Percentiles rank a stretch among this genome's conserved stretches.
Conservation (phyloP, 2,113 vertebrate species). For the Pelobates fuscus region DNA sequence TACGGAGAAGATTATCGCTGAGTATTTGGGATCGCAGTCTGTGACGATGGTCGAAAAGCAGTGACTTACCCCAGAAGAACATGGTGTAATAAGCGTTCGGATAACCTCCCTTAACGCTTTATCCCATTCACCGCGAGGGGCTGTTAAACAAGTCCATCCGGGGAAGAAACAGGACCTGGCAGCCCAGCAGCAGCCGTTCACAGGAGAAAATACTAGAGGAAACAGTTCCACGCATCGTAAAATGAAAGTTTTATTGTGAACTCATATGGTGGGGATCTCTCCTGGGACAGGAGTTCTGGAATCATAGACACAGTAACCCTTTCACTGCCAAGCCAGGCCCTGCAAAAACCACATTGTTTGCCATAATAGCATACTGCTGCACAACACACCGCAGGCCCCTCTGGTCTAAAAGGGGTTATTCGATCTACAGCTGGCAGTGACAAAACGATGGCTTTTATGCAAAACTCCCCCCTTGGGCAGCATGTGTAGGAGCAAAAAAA, state of each 20-base stretch:
- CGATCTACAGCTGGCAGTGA: constrained; percentile 7
- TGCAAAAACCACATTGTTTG: constrained; percentile 4
- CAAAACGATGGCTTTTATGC: constrained; percentile 12
- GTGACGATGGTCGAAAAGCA: background rate
- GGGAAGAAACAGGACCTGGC: constrained; percentile 32
- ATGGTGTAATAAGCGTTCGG: constrained; percentile 17
- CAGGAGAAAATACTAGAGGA: constrained; percentile 46
- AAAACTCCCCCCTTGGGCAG: background rate
- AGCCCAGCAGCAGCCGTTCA: constrained; percentile 40
- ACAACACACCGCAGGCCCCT: background rate
- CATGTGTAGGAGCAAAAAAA: constrained; percentile 18
- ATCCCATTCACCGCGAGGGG: constrained; percentile 25
- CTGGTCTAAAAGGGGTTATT: constrained; percentile 13
- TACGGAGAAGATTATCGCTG: too few relatives aligned
- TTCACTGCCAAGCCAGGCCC: background rate
- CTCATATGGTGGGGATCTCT: constrained; percentile 46
- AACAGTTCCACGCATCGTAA: constrained; percentile 47
- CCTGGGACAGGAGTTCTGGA: constrained; percentile 42
- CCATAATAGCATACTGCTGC: constrained; percentile 1
- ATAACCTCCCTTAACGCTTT: constrained; percentile 19
- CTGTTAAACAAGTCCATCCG: constrained; percentile 37
- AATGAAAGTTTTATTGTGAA: constrained; percentile 49
- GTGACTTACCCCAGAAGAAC: constrained; percentile 44
- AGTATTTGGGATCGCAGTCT: too few relatives aligned
- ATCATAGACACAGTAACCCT: constrained; percentile 34